These are phyloP conservation scores for Myodes glareolus DNA, from an alignment of 2,113 vertebrate genomes.

Conservation along the genomic window DNA sequence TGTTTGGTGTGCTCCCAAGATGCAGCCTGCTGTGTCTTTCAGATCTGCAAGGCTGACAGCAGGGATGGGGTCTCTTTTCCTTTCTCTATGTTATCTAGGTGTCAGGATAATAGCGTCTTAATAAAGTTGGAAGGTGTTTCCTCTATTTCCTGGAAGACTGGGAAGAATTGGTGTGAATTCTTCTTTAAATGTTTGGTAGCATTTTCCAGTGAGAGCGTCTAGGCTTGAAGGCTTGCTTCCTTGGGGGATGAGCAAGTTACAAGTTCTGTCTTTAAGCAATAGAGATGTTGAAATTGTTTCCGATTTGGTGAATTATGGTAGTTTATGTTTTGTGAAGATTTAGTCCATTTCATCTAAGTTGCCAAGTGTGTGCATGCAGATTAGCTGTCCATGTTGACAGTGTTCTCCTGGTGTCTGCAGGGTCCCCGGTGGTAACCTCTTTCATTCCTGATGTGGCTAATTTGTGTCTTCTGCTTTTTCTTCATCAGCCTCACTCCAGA, in stretches of 20 bases:
- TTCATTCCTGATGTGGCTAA: conserved; percentile 29
- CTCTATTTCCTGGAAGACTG: conserved; percentile 47
- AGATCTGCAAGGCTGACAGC: not conserved
- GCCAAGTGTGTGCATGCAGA: not conserved
- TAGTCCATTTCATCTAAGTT: conserved; percentile 35
- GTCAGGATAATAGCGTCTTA: conserved; percentile 40
- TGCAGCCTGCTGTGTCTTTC: not conserved
- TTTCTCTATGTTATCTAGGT: conserved; percentile 30
- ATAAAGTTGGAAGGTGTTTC: conserved; percentile 45
- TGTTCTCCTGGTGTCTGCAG: not conserved
- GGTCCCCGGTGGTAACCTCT: not conserved
- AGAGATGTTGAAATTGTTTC: conserved; percentile 44
- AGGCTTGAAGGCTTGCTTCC: not conserved
- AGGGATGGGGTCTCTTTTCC: not conserved
- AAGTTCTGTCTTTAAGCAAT: conserved; percentile 53
- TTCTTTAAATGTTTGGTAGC: conserved; percentile 48
- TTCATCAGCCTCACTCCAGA: conserved; percentile 24
- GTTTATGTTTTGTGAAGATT: conserved; percentile 27
- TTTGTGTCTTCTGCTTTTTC: not conserved
- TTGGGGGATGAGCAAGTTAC: conserved; percentile 34
- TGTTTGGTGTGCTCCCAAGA: conserved; percentile 26
- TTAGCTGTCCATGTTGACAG: not conserved
- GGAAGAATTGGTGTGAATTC: conserved; percentile 9
- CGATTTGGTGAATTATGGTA: not conserved
- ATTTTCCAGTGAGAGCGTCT: conserved; percentile 24